Base-by-base conservation (phyloP, 2,888 invertebrate genomes). In the Leptopilina syphax region DNA sequence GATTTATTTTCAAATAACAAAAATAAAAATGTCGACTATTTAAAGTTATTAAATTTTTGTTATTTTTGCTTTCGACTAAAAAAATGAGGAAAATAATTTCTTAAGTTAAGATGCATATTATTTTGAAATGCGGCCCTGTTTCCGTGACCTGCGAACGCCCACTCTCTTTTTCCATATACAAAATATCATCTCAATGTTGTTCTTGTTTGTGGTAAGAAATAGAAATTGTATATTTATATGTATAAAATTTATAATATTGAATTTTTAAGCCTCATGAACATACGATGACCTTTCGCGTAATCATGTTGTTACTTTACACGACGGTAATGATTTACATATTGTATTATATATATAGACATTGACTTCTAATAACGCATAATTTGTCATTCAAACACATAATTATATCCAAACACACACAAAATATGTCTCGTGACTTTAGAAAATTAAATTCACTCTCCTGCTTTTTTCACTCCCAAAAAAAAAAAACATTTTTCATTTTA, bases 91-190 rank as follows among this genome's bases (percentile, higher is more conserved):
- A 57, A 27, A 12, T 50, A 13, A 70, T 5, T 41, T 70, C 70
- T 70, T 50, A 54, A 57, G 34, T 57, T 73, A 13, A 54, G 34
- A 4, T 34, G 34, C 34, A 34, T 34, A n/a, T 54, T 57, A 10
- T 54, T 34, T 65, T 44, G 8, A 44, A 8, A 79, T 80, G 84
- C 84, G 85, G 84, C 84, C 85, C 85, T 85, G 84, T 85, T 84
- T 82, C 85, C 85, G 80, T 85, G 87, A 84, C 85, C 84, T 83
- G 84, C 18, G 63, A 82, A 82, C 85, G 85, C 85, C 86, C 85
- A 87, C 86, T 85, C 83, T 65, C 78, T 80, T 54, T 73, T 60
- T 73, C 57, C 34, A 73, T 60, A 70, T 57, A 73, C 73, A 73
- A 73, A 73, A 73, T 57, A 73, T 73, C 41, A 73, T 73, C 73